A percentile compares a stretch with the other conserved stretches of the same genome.
Conservation (phyloP, 2,888 invertebrate genomes). For the Morpho achilles region DNA sequence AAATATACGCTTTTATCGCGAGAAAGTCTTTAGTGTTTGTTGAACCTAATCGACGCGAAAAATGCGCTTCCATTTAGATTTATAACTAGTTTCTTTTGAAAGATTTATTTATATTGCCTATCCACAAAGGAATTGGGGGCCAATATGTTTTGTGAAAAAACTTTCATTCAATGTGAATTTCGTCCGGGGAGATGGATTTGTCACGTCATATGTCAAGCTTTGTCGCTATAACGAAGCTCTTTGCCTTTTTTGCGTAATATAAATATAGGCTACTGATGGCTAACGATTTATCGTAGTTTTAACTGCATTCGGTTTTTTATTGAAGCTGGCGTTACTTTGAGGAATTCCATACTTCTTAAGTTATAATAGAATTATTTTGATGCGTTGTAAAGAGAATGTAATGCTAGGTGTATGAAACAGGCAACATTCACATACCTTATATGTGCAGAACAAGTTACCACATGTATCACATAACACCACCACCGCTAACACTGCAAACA, state of each 20-base stretch:
- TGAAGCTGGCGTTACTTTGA: too few species aligned
- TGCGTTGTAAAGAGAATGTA: too few species aligned
- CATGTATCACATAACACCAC: too few species aligned
- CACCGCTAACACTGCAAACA: too few species aligned
- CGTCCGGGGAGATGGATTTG: slow-evolving; percentile 43
- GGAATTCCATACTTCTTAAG: too few species aligned
- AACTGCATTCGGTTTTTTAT: too few species aligned
- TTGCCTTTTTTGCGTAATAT: slow-evolving; percentile 27
- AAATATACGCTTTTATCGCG: neutral
- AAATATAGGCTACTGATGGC: slow-evolving; percentile 19
- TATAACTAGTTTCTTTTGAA: slow-evolving; percentile 31
- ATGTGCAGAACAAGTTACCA: too few species aligned
- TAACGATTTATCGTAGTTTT: slow-evolving; percentile 1
- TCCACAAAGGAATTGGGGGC: slow-evolving; percentile 28
- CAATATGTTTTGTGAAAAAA: slow-evolving; percentile 29
- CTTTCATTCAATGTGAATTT: slow-evolving; percentile 40
- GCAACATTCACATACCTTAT: too few species aligned
- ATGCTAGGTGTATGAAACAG: too few species aligned
- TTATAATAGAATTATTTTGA: too few species aligned
- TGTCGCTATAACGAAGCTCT: slow-evolving; percentile 21
- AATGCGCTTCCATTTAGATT: slow-evolving; percentile 28
- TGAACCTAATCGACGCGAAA: slow-evolving; percentile 5
- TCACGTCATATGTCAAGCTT: slow-evolving; percentile 45
- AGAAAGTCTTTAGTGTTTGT: neutral
- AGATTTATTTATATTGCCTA: slow-evolving; percentile 31